Percentiles rank a stretch among this genome's conserved stretches.
These are phyloP conservation scores for Papilio glaucus DNA, from an alignment of 1,140 invertebrate genomes.

Conservation along the genomic window DNA sequence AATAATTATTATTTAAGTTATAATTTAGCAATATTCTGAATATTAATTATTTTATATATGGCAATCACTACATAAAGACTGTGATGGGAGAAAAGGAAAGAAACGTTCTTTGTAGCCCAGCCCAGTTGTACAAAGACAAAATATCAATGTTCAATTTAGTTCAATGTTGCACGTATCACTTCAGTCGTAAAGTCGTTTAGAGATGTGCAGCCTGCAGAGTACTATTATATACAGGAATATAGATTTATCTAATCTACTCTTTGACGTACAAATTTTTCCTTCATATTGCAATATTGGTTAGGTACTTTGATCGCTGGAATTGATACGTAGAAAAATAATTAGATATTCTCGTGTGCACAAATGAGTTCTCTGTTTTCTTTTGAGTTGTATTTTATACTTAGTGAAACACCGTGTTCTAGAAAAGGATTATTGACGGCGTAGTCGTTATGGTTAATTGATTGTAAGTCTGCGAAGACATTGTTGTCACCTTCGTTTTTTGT, in stretches of 20 bases:
- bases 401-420: constrained; percentile 4
- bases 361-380: constrained; percentile 36
- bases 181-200: too few species aligned
- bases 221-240: too few species aligned
- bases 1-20: too few species aligned
- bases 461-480: constrained; percentile 53
- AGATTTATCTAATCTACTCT: neutral
- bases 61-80: too few species aligned
- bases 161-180: too few species aligned
- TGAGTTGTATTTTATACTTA: constrained; percentile 26
- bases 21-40: too few species aligned
- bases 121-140: too few species aligned
- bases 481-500: constrained; percentile 40
- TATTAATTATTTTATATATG: too few species aligned
- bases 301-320: constrained; percentile 27
- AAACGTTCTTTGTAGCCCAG: too few species aligned
- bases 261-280: neutral
- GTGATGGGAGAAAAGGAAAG: too few species aligned
- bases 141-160: too few species aligned
- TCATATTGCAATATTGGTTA: constrained; percentile 31
- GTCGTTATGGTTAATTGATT: constrained; percentile 54
- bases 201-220: too few species aligned
- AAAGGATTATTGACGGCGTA: constrained; percentile 11
- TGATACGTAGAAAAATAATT: constrained; percentile 37
- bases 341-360: constrained; percentile 15